A percentile compares a stretch with the other conserved stretches of the same genome.
These are phyloP conservation scores for Drosophila nannoptera DNA, from an alignment of 1,140 invertebrate genomes.

Conservation along the genomic window DNA sequence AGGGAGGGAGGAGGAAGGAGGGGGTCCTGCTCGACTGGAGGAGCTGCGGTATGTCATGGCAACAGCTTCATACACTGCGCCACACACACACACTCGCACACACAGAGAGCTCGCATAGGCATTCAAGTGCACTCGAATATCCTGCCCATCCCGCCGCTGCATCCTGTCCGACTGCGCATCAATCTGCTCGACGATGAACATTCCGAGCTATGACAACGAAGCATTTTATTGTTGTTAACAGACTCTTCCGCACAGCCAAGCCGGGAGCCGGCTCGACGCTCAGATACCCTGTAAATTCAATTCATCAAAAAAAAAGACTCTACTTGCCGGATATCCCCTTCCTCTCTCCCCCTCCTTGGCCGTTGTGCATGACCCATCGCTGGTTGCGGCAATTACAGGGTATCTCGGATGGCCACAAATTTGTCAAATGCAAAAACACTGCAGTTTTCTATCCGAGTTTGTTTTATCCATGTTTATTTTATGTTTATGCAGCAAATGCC, in stretches of 20 bases:
- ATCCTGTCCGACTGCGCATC: conserved; percentile 38
- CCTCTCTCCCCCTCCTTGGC: too few relatives aligned
- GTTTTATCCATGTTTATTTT: conserved; percentile 46
- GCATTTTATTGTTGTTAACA: conserved; percentile 73
- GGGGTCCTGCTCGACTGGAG: neutral
- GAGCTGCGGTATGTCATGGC: conserved; percentile 39
- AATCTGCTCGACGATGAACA: conserved; percentile 64
- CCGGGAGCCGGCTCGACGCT: conserved; percentile 11
- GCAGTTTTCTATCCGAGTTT: conserved; percentile 39
- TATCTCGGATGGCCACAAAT: conserved; percentile 37
- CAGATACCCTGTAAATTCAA: conserved; percentile 46
- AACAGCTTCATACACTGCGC: conserved; percentile 43
- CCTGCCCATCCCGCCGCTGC: conserved; percentile 9
- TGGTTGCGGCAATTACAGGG: neutral
- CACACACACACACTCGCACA: neutral
- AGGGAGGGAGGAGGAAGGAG: too few relatives aligned
- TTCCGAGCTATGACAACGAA: conserved; percentile 67
- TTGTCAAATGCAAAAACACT: conserved; percentile 47
- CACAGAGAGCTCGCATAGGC: conserved; percentile 35
- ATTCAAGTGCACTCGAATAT: conserved; percentile 48
- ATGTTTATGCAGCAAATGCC: conserved; percentile 39
- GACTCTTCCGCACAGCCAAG: conserved; percentile 28
- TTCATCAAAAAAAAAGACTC: too few relatives aligned
- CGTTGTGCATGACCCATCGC: neutral
- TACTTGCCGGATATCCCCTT: neutral